These are phyloP conservation scores for Malurus elegans DNA, from an alignment of 2,113 vertebrate species.

Conservation along the genomic window DNA sequence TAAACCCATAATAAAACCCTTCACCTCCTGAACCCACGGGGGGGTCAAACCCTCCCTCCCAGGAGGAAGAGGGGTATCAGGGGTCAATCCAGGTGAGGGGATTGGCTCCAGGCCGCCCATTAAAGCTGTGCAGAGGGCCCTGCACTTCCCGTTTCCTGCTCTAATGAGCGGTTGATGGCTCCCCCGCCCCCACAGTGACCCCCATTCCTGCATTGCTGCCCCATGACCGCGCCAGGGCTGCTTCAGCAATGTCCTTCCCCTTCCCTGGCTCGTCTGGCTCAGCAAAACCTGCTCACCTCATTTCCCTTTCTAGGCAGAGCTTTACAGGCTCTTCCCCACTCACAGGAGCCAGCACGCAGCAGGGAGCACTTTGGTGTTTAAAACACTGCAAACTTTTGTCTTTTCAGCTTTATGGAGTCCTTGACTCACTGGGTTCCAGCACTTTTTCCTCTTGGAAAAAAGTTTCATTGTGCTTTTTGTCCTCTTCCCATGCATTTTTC, in stretches of 20 bases:
- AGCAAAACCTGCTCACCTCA: background rate
- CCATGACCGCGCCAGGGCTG: background rate
- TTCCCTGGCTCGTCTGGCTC: background rate
- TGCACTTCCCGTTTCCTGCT: slow-evolving; percentile 28
- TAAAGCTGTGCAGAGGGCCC: background rate
- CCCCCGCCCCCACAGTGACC: slow-evolving; percentile 17
- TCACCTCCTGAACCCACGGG: background rate
- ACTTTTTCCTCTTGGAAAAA: background rate
- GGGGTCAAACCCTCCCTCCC: background rate
- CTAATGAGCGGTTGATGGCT: background rate
- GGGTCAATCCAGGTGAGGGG: background rate
- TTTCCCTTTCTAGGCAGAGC: slow-evolving; percentile 37
- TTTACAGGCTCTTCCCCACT: background rate
- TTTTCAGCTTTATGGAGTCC: background rate
- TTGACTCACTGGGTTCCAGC: background rate
- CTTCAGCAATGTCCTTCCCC: background rate
- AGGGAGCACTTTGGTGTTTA: background rate
- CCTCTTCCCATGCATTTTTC: background rate
- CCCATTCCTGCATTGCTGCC: slow-evolving; percentile 29
- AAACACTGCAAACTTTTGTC: background rate
- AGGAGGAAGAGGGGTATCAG: background rate
- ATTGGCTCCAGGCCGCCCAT: background rate
- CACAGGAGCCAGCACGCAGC: accelerated
- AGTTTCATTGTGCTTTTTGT: accelerated
- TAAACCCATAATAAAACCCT: background rate